Percentiles rank a stretch among this genome's conserved stretches.
Evolutionary conservation across 2,797 vertebrate species (phyloP).

Genomic region (Todus mexicanus): DNA sequence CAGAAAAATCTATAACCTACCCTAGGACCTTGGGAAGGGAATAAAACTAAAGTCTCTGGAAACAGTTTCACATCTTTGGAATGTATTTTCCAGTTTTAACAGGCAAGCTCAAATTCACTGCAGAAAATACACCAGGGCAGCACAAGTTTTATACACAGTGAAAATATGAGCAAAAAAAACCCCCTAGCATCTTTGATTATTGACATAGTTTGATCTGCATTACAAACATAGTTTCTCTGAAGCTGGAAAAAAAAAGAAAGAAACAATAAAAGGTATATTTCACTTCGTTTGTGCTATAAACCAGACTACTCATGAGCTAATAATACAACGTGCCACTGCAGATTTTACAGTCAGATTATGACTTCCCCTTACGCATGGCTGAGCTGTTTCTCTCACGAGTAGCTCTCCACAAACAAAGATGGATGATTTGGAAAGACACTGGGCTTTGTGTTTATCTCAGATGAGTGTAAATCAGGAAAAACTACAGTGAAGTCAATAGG

Average conservation of each 20-base stretch:
- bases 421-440: conserved; percentile 25
- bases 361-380: not conserved
- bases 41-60: not conserved
- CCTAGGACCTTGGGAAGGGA: not conserved
- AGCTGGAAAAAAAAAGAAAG: not conserved
- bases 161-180: not conserved
- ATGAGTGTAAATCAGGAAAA: not conserved
- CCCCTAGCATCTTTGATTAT: not conserved
- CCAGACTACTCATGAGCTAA: not conserved
- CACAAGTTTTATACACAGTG: not conserved
- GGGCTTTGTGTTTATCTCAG: not conserved
- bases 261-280: not conserved
- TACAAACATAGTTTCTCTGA: not conserved
- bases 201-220: not conserved
- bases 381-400: not conserved
- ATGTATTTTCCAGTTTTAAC: conserved; percentile 9
- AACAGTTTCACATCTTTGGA: not conserved
- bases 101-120: not conserved
- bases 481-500: not conserved
- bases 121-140: not conserved
- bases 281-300: conserved; percentile 3
- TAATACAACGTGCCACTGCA: not conserved
- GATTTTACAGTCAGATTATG: not conserved
- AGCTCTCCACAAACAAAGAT: conserved; percentile 25
- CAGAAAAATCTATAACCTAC: not conserved